A percentile compares a stretch with the other conserved stretches of the same genome.
Evolutionary conservation across 2,113 vertebrate species (phyloP).

Genomic region (Sialia sialis): DNA sequence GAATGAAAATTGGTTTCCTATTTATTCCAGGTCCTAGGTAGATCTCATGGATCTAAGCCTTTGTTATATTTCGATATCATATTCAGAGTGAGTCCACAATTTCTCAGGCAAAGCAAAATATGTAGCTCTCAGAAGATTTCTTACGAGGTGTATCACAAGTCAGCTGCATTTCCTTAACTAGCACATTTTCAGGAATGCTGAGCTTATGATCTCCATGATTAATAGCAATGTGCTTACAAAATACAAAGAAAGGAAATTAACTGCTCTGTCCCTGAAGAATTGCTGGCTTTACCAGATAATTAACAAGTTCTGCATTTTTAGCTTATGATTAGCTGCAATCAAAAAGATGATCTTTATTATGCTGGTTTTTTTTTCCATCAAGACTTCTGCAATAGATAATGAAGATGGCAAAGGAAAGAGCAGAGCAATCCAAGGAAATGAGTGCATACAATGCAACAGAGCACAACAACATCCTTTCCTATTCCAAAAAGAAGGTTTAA

Average conservation of each 20-base stretch:
- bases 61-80: not conserved
- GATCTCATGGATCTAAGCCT: not conserved
- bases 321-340: not conserved
- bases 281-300: not conserved
- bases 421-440: not conserved
- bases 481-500: not conserved
- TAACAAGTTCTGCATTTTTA: not conserved
- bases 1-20: not conserved
- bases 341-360: not conserved
- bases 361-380: not conserved
- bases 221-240: not conserved
- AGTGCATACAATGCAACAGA: not conserved
- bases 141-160: not conserved
- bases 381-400: not conserved
- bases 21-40: not conserved
- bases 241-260: not conserved
- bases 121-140: not conserved
- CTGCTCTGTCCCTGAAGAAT: not conserved
- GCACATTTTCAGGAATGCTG: not conserved
- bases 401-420: not conserved
- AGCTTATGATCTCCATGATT: not conserved
- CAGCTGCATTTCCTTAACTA: not conserved
- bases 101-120: not conserved
- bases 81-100: not conserved
- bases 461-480: not conserved